Conservation (phyloP, 2,113 vertebrate species). For the Copsychus sechellarum region DNA sequence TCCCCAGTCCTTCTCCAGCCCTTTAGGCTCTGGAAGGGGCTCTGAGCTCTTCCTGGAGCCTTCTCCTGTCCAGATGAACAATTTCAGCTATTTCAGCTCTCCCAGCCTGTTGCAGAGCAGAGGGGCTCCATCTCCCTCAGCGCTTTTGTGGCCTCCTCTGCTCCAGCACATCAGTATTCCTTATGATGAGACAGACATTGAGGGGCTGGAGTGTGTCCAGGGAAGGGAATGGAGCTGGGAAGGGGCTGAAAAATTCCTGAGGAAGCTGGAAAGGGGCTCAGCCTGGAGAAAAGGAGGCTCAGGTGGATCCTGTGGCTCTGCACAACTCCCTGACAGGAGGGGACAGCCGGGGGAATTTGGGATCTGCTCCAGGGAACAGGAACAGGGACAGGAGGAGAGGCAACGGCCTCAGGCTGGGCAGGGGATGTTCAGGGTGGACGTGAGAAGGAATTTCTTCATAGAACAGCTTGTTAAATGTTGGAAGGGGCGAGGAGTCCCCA, state of each 20-base stretch:
- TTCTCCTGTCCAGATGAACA: too few relatives aligned
- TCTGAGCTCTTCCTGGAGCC: background rate
- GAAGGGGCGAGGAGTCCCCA: background rate
- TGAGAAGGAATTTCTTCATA: fast-evolving
- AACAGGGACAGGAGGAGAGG: background rate
- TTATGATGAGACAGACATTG: fast-evolving
- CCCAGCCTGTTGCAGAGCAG: background rate
- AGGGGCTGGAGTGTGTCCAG: background rate
- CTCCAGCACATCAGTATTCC: background rate
- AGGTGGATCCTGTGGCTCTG: background rate
- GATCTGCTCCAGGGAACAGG: background rate
- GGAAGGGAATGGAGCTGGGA: background rate
- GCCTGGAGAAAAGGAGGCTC: background rate
- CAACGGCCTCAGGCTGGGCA: background rate
- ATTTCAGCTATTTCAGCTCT: background rate
- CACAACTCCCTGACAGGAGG: background rate
- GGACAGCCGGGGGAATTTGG: background rate
- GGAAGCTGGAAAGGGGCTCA: background rate
- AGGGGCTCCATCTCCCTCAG: background rate
- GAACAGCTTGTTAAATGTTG: background rate
- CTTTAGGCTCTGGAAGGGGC: fast-evolving
- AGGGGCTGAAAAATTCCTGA: background rate
- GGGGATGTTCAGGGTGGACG: fast-evolving
- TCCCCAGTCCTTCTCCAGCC: background rate
- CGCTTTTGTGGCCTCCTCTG: background rate